These are phyloP conservation scores for Syritta pipiens DNA, from an alignment of 2,888 invertebrate genomes.

Conservation along the genomic window DNA sequence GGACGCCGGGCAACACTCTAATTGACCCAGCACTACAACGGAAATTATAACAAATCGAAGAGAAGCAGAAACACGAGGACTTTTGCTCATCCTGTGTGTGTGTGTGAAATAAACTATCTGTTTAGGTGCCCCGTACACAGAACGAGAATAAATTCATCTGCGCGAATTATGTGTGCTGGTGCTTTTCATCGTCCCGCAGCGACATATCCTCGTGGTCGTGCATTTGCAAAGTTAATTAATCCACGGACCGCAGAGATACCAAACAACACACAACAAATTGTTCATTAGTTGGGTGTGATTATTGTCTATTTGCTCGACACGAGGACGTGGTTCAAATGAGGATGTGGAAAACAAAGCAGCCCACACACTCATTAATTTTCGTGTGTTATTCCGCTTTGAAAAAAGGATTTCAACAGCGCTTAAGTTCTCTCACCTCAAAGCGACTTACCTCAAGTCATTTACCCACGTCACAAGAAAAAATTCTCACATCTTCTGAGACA, in stretches of 20 bases:
- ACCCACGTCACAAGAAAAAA: too few relatives aligned
- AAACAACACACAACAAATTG: background rate
- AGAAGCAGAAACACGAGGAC: too few relatives aligned
- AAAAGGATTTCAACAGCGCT: background rate
- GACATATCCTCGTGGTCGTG: background rate
- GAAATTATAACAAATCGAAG: constrained; percentile 21
- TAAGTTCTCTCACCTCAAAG: background rate
- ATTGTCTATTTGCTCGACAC: constrained; percentile 6
- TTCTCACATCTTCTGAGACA: background rate
- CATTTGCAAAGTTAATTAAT: constrained; percentile 41
- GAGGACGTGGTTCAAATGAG: background rate
- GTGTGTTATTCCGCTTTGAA: background rate
- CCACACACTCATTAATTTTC: background rate
- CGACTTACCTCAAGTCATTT: too few relatives aligned
- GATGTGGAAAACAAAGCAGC: background rate
- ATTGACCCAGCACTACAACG: constrained; percentile 19
- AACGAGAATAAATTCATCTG: background rate
- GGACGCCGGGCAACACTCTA: constrained; percentile 5
- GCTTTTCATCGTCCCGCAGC: background rate
- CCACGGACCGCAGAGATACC: background rate
- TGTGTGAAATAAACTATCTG: background rate
- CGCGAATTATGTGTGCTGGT: constrained; percentile 3
- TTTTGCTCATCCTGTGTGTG: background rate
- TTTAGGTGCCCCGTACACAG: background rate
- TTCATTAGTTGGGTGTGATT: background rate